These are phyloP conservation scores for Pollenia labialis DNA, from an alignment of 2,888 invertebrate species.

Conservation along the genomic window DNA sequence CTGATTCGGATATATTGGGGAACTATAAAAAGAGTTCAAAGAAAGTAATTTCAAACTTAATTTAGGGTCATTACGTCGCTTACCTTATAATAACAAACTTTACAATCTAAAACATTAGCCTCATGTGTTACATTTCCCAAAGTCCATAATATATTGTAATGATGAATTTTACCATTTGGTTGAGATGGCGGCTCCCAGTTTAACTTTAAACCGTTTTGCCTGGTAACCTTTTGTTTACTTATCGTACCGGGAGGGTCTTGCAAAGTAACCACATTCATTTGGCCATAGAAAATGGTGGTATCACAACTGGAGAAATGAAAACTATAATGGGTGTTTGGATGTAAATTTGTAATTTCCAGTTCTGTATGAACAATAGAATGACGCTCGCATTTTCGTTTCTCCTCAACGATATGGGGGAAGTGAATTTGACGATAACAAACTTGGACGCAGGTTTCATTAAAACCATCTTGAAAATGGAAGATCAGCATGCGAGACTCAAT, in stretches of 20 bases:
- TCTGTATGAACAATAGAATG: conserved; percentile 79
- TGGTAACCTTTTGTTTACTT: conserved; percentile 80
- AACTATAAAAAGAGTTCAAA: conserved; percentile 76
- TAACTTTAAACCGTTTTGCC: conserved; percentile 81
- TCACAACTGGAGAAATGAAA: conserved; percentile 81
- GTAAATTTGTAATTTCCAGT: conserved; percentile 78
- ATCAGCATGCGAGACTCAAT: conserved; percentile 82
- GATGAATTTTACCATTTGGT: conserved; percentile 82
- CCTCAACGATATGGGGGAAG: conserved; percentile 77
- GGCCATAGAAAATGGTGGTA: conserved; percentile 80
- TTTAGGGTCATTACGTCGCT: background rate
- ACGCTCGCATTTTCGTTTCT: conserved; percentile 78
- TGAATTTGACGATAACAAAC: conserved; percentile 80
- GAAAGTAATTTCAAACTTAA: background rate
- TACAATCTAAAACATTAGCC: conserved; percentile 80
- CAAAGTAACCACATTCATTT: conserved; percentile 81
- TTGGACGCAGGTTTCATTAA: conserved; percentile 80
- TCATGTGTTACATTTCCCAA: conserved; percentile 82
- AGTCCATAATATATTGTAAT: conserved; percentile 83
- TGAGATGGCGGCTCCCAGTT: conserved; percentile 83
- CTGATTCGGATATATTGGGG: conserved; percentile 82
- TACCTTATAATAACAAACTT: conserved; percentile 80
- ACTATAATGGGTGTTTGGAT: conserved; percentile 80
- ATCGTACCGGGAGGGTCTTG: conserved; percentile 84
- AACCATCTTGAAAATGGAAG: conserved; percentile 80